Evolutionary conservation across 2,888 invertebrate genomes (phyloP).

Genomic region (Aplocera efformata): DNA sequence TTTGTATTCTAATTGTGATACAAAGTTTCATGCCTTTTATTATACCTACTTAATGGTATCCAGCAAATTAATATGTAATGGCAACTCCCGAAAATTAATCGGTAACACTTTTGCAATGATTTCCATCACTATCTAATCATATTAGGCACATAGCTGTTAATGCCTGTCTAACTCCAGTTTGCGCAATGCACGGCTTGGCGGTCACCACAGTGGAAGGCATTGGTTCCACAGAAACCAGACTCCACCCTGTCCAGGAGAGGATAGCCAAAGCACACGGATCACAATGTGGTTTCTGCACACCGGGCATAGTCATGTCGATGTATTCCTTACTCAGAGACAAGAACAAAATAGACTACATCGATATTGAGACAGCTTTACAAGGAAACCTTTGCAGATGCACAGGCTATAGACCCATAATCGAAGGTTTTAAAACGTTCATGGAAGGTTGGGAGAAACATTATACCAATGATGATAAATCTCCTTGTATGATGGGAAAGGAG

Average conservation of each 20-base stretch:
- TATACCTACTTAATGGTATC: background rate
- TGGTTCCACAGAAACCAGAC: conserved; percentile 87
- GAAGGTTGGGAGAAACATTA: conserved; percentile 84
- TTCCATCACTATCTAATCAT: conserved; percentile 13
- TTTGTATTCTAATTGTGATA: background rate
- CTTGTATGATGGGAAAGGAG: conserved; percentile 83
- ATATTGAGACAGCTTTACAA: conserved; percentile 90
- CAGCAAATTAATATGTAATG: too few species aligned
- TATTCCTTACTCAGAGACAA: conserved; percentile 90
- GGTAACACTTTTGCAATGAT: conserved; percentile 2
- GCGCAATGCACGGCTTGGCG: conserved; percentile 91
- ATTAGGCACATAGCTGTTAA: conserved; percentile 90
- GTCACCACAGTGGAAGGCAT: conserved; percentile 97
- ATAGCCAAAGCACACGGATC: conserved; percentile 95
- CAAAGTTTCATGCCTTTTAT: conserved; percentile 1
- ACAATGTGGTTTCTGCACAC: conserved; percentile 97
- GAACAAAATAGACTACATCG: conserved; percentile 85
- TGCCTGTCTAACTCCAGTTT: conserved; percentile 93
- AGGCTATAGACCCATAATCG: conserved; percentile 95
- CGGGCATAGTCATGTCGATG: conserved; percentile 99
- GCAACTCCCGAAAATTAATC: too few species aligned
- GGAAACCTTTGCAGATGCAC: conserved; percentile 95
- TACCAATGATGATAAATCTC: conserved; percentile 30
- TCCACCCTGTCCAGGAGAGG: conserved; percentile 93
- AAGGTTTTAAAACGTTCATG: conserved; percentile 92